A percentile compares a stretch with the other conserved stretches of the same genome.
These are phyloP conservation scores for Phoenoteleia sp. DNA, from an alignment of 2,888 invertebrate genomes.

Conservation along the genomic window DNA sequence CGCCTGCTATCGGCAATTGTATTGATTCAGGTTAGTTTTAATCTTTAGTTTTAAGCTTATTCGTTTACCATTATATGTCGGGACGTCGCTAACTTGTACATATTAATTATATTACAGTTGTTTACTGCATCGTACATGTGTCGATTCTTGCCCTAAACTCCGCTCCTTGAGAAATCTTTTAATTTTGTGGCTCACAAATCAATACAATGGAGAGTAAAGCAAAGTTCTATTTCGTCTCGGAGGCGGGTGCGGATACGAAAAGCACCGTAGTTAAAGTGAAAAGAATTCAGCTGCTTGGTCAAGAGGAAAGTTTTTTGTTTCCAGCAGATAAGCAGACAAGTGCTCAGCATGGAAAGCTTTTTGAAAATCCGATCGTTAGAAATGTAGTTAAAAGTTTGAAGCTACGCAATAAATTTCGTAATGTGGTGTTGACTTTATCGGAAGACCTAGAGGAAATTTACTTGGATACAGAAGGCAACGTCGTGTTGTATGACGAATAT, in stretches of 20 bases:
- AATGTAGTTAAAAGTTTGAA: constrained; percentile 9
- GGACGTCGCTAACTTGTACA: too few relatives aligned
- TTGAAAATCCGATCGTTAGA: constrained; percentile 9
- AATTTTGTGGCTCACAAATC: constrained; percentile 16
- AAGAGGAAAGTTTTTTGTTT: constrained; percentile 65
- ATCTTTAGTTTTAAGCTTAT: too few relatives aligned
- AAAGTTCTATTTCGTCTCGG: constrained; percentile 17
- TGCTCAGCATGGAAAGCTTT: background rate
- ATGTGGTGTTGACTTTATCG: constrained; percentile 62
- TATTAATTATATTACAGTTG: too few relatives aligned
- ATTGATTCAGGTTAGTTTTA: too few relatives aligned
- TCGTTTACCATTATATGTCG: too few relatives aligned
- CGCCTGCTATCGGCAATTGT: too few relatives aligned
- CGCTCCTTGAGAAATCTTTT: too few relatives aligned
- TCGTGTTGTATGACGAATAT: constrained; percentile 57
- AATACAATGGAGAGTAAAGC: constrained; percentile 24
- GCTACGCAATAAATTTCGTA: constrained; percentile 7
- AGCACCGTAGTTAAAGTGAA: too few relatives aligned
- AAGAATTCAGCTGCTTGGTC: constrained; percentile 63
- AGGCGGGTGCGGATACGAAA: constrained; percentile 36
- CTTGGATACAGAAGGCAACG: constrained; percentile 70
- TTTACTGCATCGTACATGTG: too few relatives aligned
- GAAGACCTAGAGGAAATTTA: constrained; percentile 60
- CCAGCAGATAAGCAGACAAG: constrained; percentile 49
- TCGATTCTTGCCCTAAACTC: too few relatives aligned